A percentile compares a stretch with the other conserved stretches of the same genome.
Conservation (phyloP, 1,140 invertebrate genomes). For the Eufriesea mexicana region DNA sequence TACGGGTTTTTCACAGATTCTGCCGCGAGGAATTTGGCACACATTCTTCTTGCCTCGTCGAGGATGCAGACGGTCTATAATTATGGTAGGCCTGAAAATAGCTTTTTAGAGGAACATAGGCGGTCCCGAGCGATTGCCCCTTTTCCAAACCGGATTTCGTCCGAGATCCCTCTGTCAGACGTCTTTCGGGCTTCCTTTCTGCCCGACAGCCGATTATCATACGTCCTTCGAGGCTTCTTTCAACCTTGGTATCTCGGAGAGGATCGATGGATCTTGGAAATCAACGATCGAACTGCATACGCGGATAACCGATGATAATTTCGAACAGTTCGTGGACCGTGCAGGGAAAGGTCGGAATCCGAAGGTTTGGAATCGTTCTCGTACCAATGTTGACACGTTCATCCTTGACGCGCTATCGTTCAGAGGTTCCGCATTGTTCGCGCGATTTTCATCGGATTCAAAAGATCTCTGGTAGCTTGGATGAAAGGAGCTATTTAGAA, state of each 20-base stretch:
- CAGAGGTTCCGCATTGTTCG: not conserved
- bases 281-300: not conserved
- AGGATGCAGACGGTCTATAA: slow-evolving; percentile 58
- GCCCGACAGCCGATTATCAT: slow-evolving; percentile 14
- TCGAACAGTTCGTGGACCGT: not conserved
- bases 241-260: not conserved
- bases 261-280: not conserved
- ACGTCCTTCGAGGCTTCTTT: slow-evolving; percentile 12
- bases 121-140: slow-evolving; percentile 1
- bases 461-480: no score
- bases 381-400: not conserved
- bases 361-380: not conserved
- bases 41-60: slow-evolving; percentile 33
- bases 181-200: not conserved
- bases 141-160: slow-evolving; percentile 34
- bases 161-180: not conserved
- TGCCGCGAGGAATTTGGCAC: slow-evolving; percentile 60
- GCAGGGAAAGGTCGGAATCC: no score
- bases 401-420: not conserved
- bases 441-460: no score
- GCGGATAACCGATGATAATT: not conserved
- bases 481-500: no score
- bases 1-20: not conserved
- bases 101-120: slow-evolving; percentile 53
- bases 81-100: slow-evolving; percentile 63